Base-by-base conservation (phyloP, 2,113 vertebrate genomes). In the Platysternon megacephalum region DNA sequence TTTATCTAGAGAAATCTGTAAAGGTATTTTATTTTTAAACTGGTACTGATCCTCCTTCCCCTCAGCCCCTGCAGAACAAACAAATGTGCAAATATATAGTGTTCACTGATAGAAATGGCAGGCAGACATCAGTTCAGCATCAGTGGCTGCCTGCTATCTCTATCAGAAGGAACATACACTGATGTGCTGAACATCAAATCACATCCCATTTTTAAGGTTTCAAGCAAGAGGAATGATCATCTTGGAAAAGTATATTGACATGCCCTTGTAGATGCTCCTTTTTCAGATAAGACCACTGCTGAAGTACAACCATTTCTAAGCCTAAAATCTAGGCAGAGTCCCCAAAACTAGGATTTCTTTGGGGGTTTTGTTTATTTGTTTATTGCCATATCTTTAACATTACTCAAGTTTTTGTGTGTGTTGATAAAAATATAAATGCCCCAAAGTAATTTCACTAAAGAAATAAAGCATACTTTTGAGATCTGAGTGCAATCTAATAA, bases 51-150 rank as follows among this genome's bases (percentile, higher is more conserved):
- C 82, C 76, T 95, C 51, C 42, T 82, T 76, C 93, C 52, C 91
- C 28, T 35, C 85, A 82, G 84, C 72, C 17, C 55, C 85, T 93
- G 83, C 85, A 89, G 92, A 96, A 84, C 89, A 95, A 94, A 96
- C 84, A 96, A 82, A 92, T 82, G 14, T 82, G n/a, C 79, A 95
- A 95, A 95, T 76, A 89, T 56, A 28, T 0, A 51, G 39, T 53
- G 52, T 80, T 91, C n/a, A 8, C 79, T 92, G 90, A 53, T 65
- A 92, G 87, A 86, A 89, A n/a, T 6, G 51, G 44, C 72, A 94
- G 88, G 19, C 83, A 87, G 78, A 19, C 87, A 74, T 95, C 80
- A 53, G 91, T 95, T 91, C 85, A 92, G 56, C 88, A 93, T 94
- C 87, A 65, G 51, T 93, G 52, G n/a, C 44, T 56, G 28, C 82